These are phyloP conservation scores for Hesperophylax magnus DNA, from an alignment of 1,140 invertebrate genomes.

Conservation along the genomic window DNA sequence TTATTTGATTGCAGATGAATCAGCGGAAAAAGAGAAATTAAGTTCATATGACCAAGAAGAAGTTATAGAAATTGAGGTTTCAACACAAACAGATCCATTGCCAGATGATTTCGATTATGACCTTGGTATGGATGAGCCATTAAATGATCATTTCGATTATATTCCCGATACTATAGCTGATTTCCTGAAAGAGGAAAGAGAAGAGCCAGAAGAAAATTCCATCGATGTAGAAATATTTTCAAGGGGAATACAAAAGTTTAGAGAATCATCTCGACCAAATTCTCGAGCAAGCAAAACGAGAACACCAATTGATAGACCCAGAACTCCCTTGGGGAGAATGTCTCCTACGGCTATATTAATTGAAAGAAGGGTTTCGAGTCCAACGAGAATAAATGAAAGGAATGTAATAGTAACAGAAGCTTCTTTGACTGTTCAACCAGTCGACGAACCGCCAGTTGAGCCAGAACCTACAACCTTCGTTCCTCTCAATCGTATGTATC, in stretches of 20 bases:
- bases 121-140: constrained; percentile 71
- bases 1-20: neutral
- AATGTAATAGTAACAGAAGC: constrained; percentile 71
- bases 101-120: constrained; percentile 83
- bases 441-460: constrained; percentile 60
- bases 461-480: constrained; percentile 57
- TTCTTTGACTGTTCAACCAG: constrained; percentile 71
- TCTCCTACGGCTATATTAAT: constrained; percentile 75
- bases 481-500: constrained; percentile 60
- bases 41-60: constrained; percentile 58
- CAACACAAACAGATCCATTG: constrained; percentile 85
- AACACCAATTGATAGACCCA: constrained; percentile 71
- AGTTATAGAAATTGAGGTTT: constrained; percentile 78
- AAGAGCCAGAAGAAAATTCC: constrained; percentile 53
- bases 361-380: constrained; percentile 72
- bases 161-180: neutral
- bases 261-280: constrained; percentile 65
- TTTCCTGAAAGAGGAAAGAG: neutral
- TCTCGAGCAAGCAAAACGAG: constrained; percentile 69
- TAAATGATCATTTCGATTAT: constrained; percentile 58
- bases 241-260: constrained; percentile 64
- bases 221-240: constrained; percentile 64
- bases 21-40: neutral
- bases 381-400: constrained; percentile 68
- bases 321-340: constrained; percentile 69